phyloP scores from a whole-genome alignment of 2,797 vertebrate genomes.

The Anas flavirostris region DNA sequence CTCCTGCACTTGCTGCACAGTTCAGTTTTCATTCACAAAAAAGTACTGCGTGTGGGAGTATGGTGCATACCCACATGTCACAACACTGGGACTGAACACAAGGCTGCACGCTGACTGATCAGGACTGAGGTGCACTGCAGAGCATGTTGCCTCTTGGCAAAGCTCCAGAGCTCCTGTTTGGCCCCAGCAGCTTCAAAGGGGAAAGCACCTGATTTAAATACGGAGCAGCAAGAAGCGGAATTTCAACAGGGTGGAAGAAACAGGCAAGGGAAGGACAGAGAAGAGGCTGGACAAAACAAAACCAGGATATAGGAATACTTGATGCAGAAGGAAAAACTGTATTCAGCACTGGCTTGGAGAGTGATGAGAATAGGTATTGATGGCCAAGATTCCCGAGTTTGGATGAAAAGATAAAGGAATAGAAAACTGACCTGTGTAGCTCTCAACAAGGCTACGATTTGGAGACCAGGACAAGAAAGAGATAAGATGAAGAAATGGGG shows the following conservation, averaged over 20 bases:
- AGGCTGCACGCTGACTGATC: neutral
- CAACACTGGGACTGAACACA: fast-evolving
- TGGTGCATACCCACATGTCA: neutral
- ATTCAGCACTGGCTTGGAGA: neutral
- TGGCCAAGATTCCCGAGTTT: neutral
- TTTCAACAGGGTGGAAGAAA: neutral
- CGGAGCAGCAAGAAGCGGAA: neutral
- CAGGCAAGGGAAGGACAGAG: neutral
- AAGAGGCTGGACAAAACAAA: neutral
- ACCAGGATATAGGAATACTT: neutral
- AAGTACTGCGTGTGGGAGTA: neutral
- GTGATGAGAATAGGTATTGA: neutral
- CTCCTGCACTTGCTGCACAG: neutral
- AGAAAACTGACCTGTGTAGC: neutral
- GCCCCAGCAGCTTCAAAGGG: neutral
- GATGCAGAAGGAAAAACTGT: neutral
- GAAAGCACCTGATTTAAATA: neutral
- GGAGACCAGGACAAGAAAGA: neutral
- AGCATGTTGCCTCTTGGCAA: neutral
- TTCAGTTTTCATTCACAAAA: neutral
- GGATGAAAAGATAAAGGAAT: neutral
- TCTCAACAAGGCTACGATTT: neutral
- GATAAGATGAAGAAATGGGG: neutral
- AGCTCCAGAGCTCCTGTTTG: neutral
- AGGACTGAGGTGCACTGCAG: neutral